Conservation (phyloP, 2,113 vertebrate genomes). For the Oryzias curvinotus region DNA sequence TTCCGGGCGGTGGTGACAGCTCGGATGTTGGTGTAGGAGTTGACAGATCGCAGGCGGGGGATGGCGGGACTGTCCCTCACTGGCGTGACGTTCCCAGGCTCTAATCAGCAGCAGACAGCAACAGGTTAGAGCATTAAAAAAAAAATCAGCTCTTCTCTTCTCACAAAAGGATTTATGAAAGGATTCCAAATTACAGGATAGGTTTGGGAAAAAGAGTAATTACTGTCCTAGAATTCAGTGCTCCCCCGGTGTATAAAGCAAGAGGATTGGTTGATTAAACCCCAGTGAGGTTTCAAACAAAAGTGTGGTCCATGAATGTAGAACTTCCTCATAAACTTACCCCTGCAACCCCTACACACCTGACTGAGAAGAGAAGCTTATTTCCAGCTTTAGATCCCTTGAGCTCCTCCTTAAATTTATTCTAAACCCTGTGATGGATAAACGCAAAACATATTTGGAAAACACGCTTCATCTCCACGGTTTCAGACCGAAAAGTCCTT, state of each 20-base stretch:
- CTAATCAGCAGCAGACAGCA: constrained; percentile 59
- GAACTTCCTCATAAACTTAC: background rate
- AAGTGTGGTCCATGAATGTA: fast-evolving
- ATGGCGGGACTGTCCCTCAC: constrained; percentile 90
- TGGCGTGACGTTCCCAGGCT: constrained; percentile 89
- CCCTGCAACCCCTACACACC: background rate
- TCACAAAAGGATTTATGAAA: background rate
- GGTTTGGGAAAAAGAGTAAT: background rate
- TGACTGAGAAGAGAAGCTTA: constrained; percentile 2
- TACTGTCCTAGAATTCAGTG: background rate
- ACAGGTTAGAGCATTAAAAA: background rate
- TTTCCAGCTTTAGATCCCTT: constrained; percentile 11
- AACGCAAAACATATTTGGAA: background rate
- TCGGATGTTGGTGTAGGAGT: constrained; percentile 98
- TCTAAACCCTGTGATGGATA: constrained; percentile 1
- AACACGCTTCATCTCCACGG: background rate
- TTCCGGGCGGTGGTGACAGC: constrained; percentile 87
- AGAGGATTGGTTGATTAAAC: background rate
- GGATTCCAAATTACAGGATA: background rate
- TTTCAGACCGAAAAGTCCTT: background rate
- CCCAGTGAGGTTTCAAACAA: background rate
- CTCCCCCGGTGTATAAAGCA: too few species aligned
- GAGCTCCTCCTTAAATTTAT: background rate
- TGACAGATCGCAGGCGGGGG: constrained; percentile 91
- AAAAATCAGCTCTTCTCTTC: background rate